Evolutionary conservation across 1,140 invertebrate genomes (phyloP), one percentile per base, ranked within the genome.

Genomic region (Microvelia longipes): DNA sequence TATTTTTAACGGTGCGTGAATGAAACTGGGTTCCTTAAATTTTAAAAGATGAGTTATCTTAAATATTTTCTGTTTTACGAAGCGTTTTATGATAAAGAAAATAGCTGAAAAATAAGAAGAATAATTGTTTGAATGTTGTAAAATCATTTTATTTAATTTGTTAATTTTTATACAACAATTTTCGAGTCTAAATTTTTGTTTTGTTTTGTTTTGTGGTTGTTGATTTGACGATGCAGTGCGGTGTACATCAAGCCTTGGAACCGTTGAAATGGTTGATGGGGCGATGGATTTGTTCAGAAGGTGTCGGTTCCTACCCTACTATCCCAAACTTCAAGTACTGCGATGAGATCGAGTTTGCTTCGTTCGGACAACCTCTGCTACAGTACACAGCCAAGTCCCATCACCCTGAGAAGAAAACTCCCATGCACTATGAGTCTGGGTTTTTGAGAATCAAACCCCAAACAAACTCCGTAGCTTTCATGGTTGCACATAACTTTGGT

Each of bases 351-450:
- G 82, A 82, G 68, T 89, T 88, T 73, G 74, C 73, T 60, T 85
- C 82, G 30, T 77, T 85, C 71, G 87, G 86, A 27, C 85, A 87
- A 72, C 86, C 87, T n/a, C 82, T 86, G 79, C 79, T 86, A 15
- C 83, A 82, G 73, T 88, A 83, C 73, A 77, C 77, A 19, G 83
- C 83, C 1, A 79, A 77, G 73, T 85, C 85, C 1, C 84, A 79
- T 77, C 77, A 87, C 73, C 77, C 82, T 0, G 80, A 83, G 35
- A 83, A 78, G 28, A 80, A 81, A 15, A 82, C 77, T 27, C 85
- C 84, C 0, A 83, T 89, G 83, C 87, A 89, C 75, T 78, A 84
- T 70, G 87, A 88, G 77, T 76, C 81, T 67, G 88, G 87, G 0
- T 88, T 87, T 77, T 75, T 88, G 1, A 80, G 83, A 61, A 82